phyloP scores from a whole-genome alignment of 2,888 invertebrate genomes.

The Acanthosepion esculentum region DNA sequence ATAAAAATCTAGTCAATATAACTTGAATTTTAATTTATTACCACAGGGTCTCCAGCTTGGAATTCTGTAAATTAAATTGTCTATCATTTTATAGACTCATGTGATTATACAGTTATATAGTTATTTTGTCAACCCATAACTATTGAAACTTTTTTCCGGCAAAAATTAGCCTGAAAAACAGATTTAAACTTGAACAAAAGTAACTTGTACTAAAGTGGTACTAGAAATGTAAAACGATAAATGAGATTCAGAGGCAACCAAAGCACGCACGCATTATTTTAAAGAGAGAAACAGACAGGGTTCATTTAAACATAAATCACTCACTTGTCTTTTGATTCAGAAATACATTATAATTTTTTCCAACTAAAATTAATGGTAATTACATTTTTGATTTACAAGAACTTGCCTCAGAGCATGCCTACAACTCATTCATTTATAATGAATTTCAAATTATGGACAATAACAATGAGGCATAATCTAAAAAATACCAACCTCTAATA shows the following conservation, averaged over 20 bases:
- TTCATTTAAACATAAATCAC: neutral
- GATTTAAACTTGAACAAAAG: neutral
- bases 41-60: too few relatives aligned
- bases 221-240: neutral
- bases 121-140: too few relatives aligned
- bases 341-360: neutral
- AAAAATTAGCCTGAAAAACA: too few relatives aligned
- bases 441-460: neutral
- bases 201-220: neutral
- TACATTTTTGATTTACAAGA: conserved; percentile 24
- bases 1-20: too few relatives aligned
- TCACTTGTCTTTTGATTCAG: neutral
- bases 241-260: neutral
- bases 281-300: neutral
- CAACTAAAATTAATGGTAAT: neutral
- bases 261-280: neutral
- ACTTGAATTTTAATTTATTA: too few relatives aligned
- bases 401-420: neutral
- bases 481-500: neutral
- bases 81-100: too few relatives aligned
- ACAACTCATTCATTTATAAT: neutral
- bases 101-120: too few relatives aligned
- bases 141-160: too few relatives aligned
- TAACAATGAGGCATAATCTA: neutral
- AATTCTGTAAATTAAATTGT: too few relatives aligned